phyloP scores from a whole-genome alignment of 1,140 invertebrate species.

The Euura saliciscinereae region DNA sequence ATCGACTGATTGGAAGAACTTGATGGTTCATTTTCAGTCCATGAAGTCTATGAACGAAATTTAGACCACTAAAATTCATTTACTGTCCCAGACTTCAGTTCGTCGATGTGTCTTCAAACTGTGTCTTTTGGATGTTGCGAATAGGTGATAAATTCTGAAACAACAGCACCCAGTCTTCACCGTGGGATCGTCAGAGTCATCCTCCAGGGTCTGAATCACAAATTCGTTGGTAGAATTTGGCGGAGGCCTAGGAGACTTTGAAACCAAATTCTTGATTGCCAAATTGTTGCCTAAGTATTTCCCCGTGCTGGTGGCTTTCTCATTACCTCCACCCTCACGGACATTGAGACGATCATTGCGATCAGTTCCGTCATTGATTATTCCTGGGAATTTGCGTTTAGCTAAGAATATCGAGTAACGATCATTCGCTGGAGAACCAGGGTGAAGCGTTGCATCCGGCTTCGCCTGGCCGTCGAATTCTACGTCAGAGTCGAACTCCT shows the following conservation, averaged over 20 bases:
- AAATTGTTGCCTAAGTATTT: neutral
- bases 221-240: slow-evolving; percentile 1
- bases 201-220: neutral
- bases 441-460: neutral
- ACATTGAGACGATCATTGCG: neutral
- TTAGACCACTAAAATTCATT: neutral
- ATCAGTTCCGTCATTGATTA: neutral
- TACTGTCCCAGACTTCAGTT: neutral
- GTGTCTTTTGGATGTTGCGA: neutral
- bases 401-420: neutral
- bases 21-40: too few relatives aligned
- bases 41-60: too few relatives aligned
- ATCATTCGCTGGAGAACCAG: neutral
- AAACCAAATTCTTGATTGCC: neutral
- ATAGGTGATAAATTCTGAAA: slow-evolving; percentile 27
- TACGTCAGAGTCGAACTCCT: slow-evolving; percentile 8
- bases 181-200: neutral
- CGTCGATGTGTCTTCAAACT: neutral
- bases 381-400: neutral
- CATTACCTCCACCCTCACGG: neutral
- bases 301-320: neutral
- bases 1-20: neutral
- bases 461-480: neutral
- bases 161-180: slow-evolving; percentile 30
- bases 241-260: neutral